Evolutionary conservation across 2,113 vertebrate genomes (phyloP), one percentile per base, ranked within the genome.

Genomic region (Callipepla squamata): DNA sequence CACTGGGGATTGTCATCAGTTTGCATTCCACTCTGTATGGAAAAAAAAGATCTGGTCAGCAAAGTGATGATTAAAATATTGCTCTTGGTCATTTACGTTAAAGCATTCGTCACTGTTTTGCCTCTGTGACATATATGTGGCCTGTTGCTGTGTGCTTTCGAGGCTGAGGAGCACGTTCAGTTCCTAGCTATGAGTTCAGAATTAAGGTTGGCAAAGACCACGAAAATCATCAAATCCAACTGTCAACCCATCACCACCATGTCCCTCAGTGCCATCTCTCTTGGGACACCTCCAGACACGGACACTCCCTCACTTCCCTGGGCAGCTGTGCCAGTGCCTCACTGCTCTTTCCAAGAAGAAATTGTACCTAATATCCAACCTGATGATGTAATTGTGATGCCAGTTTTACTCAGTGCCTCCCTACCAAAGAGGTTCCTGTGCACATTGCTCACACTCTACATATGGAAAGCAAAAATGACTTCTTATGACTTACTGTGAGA

Each of bases 401-500:
- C 14, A 21, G 14, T 70, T 81, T 47, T 67, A 38, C 17, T 14
- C 28, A 10, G 59, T 51, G 45, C 55, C 36, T 70, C 0, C n/a
- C 23, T 26, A 26, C 50, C 25, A 36, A 38, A 40, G 58, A 50
- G 30, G 17, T 67, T 40, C 69, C 65, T 58, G n/a, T 38, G 28
- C 16, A 5, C 3, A 0, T 30, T 83, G 28, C 23, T 73, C 48
- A 8, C 3, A 3, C 13, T 67, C 32, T 13, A 30, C 13, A 63
- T 36, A 58, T 13, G 25, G 58, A 63, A 50, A 63, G 15, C 6
- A 65, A 6, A 76, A 80, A 30, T 0, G 1, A 23, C 0, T 0
- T 87, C 25, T 50, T 72, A 40, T 40, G 40, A 40, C 40, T 40
- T 40, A 40, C 11, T 75, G 34, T 50, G 70, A 50, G 32, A 51